Evolutionary conservation across 2,888 invertebrate species (phyloP).

Genomic region (Drosophila nr. fundita): DNA sequence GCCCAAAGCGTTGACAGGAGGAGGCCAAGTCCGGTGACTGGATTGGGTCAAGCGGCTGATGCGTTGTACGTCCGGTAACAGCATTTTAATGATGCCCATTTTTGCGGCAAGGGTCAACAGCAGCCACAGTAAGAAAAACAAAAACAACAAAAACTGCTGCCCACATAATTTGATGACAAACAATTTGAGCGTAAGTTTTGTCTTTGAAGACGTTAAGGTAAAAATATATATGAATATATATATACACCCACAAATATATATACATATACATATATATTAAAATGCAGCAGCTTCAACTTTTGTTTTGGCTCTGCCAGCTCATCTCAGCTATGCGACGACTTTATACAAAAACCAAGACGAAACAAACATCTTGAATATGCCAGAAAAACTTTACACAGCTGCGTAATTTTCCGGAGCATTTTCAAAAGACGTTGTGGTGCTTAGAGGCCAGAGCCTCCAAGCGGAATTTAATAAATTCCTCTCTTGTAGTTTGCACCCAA

Average conservation of each 20-base stretch:
- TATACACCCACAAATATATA: background rate
- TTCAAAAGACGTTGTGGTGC: conserved; percentile 28
- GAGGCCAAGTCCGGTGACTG: conserved; percentile 24
- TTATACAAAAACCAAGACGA: conserved; percentile 37
- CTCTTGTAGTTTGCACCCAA: conserved; percentile 45
- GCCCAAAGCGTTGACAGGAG: conserved; percentile 42
- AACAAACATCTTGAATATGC: conserved; percentile 68
- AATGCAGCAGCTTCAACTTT: conserved; percentile 36
- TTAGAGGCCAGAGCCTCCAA: conserved; percentile 29
- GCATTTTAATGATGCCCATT: conserved; percentile 80
- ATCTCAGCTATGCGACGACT: conserved; percentile 42
- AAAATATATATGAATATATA: background rate
- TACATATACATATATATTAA: background rate
- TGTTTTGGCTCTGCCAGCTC: conserved; percentile 9
- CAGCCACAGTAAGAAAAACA: conserved; percentile 19
- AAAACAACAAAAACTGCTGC: conserved; percentile 29
- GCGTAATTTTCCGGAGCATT: conserved; percentile 60
- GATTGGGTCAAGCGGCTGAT: conserved; percentile 37
- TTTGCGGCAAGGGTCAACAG: conserved; percentile 42
- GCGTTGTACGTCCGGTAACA: conserved; percentile 64
- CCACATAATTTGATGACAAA: conserved; percentile 79
- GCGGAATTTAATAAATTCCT: conserved; percentile 75
- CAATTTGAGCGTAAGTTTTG: conserved; percentile 75
- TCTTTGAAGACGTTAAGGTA: conserved; percentile 65
- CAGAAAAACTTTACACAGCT: conserved; percentile 64